phyloP scores from a whole-genome alignment of 2,113 vertebrate genomes.

The Vimba vimba region DNA sequence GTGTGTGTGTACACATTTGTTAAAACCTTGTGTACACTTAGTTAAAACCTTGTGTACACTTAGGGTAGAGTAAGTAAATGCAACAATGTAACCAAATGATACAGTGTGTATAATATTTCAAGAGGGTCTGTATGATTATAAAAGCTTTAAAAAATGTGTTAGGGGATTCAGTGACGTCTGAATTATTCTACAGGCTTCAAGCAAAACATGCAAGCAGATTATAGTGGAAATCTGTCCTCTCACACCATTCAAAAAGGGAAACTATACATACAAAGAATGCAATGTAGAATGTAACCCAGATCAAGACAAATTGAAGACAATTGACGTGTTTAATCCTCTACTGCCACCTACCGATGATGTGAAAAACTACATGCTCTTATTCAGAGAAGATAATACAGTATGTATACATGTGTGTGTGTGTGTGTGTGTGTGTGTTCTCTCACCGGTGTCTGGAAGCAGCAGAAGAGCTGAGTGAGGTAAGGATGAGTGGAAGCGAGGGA shows the following conservation, averaged over 20 bases:
- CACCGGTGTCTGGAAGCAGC: constrained; percentile 94
- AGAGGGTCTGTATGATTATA: not conserved
- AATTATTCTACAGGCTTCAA: not conserved
- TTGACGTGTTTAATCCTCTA: not conserved
- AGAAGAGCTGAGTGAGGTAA: constrained; percentile 96
- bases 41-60: not conserved
- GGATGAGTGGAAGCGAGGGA: constrained; percentile 89
- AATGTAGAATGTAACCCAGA: not conserved
- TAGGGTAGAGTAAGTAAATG: not conserved
- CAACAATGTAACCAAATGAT: not conserved
- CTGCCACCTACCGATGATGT: constrained; percentile 20
- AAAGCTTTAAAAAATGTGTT: not conserved
- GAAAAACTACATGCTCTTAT: not conserved
- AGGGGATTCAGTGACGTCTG: not conserved
- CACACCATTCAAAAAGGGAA: not conserved
- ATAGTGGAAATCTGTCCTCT: not conserved
- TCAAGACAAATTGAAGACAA: not conserved
- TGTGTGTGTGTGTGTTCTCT: constrained; percentile 60
- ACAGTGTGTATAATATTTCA: not conserved
- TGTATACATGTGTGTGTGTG: too few species aligned
- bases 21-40: not conserved
- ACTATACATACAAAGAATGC: not conserved
- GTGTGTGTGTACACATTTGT: too few species aligned
- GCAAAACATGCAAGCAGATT: not conserved
- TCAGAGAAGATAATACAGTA: not conserved